A percentile compares a stretch with the other conserved stretches of the same genome.
phyloP scores from a whole-genome alignment of 1,140 invertebrate species.

The Linepithema humile region DNA sequence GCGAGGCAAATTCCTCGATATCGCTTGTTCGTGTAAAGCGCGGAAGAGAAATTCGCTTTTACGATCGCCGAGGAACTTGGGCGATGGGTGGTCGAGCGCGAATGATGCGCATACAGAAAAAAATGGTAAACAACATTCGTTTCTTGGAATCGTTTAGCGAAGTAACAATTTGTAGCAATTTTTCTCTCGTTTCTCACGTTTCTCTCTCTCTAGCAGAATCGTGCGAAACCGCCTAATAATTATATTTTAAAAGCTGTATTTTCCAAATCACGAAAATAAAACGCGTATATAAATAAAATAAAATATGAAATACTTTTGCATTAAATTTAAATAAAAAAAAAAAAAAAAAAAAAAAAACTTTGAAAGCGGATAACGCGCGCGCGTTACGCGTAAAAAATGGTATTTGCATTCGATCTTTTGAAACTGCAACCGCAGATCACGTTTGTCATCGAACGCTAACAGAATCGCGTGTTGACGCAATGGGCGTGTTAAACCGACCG shows the following conservation, averaged over 20 bases:
- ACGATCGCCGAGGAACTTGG: background rate
- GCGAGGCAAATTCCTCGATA: slow-evolving; percentile 39
- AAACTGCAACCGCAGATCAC: background rate
- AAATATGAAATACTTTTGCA: too few species aligned
- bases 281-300: too few species aligned
- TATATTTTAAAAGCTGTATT: background rate
- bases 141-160: too few species aligned
- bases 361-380: background rate
- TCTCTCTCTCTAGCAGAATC: too few species aligned
- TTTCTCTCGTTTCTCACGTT: too few species aligned
- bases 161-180: too few species aligned
- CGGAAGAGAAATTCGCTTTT: slow-evolving; percentile 19
- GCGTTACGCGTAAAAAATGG: background rate
- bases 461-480: slow-evolving; percentile 38
- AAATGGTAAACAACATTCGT: background rate
- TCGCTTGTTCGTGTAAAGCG: background rate
- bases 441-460: background rate
- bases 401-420: background rate
- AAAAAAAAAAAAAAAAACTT: too few species aligned
- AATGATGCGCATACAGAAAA: background rate
- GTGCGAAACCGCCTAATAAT: background rate
- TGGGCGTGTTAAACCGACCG: slow-evolving; percentile 48
- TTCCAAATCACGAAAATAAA: background rate
- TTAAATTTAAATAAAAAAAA: too few species aligned
- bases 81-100: background rate